Base-by-base conservation (phyloP, 2,113 vertebrate species). In the Ceyx margarethae region DNA sequence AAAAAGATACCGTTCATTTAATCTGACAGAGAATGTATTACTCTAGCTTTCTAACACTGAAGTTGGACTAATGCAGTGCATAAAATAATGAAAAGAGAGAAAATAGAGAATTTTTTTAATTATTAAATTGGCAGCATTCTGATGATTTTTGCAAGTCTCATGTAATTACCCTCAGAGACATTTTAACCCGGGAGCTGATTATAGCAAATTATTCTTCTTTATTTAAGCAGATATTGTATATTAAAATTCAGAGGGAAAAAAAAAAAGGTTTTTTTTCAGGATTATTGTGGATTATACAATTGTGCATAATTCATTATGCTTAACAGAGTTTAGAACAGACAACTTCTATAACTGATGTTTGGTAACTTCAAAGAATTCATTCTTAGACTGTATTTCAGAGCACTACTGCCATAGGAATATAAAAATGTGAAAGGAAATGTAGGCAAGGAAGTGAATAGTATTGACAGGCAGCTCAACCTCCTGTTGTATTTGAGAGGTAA, bases 381-480 rank as follows among this genome's bases (percentile, higher is more conserved):
- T 46, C 2, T 21, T 43, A 43, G 12, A 4, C 1, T 57, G 1
- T 51, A n/a, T 57, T 46, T 82, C 25, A 64, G 25, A 71, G 10
- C 13, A 42, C 17, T 69, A 31, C 5, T 56, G 9, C 15, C 6
- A 71, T 48, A 61, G 16, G 8, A 42, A n/a, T 14, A 79, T 8
- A 19, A 0, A 0, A 22, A 6, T 22, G 5, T 46, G 13, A 61
- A 61, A 69, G 4, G 9, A 78, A 51, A 64, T 81, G 19, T 33
- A 53, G 25, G 2, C 5, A 31, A 57, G 6, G 3, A 11, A 57
- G 7, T 53, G 42, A 77, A 35, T 74, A 37, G 18, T 54, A 33
- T n/a, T 50, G 23, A 35, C 4, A 64, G 76, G 10, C 3, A 43
- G 8, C 4, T 54, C 18, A 54, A 58, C 18, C 3, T 75, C 5